phyloP scores from a whole-genome alignment of 2,113 vertebrate species.

The Piprites chloris region DNA sequence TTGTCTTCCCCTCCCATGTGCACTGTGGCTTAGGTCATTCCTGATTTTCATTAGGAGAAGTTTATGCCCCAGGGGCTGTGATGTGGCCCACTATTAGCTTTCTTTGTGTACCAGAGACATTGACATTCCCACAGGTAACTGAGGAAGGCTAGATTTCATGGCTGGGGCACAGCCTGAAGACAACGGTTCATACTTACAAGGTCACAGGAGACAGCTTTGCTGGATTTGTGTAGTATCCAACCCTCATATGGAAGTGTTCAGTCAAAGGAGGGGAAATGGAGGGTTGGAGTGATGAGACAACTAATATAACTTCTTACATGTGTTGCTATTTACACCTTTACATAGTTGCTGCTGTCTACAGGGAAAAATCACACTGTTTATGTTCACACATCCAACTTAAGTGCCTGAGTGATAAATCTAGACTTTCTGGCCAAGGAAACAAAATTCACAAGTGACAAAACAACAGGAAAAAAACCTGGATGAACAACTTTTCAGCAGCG shows the following conservation, averaged over 20 bases:
- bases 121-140: background rate
- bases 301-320: background rate
- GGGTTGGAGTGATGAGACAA: background rate
- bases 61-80: background rate
- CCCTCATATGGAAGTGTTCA: background rate
- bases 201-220: background rate
- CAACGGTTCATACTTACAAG: background rate
- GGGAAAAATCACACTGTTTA: background rate
- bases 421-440: background rate
- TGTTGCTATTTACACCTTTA: slow-evolving; percentile 8
- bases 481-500: background rate
- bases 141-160: background rate
- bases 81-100: background rate
- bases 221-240: background rate
- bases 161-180: background rate
- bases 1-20: background rate
- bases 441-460: background rate
- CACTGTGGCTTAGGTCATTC: fast-evolving
- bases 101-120: background rate
- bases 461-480: background rate
- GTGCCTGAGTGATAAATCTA: background rate
- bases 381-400: slow-evolving; percentile 8
- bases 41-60: background rate
- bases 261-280: background rate
- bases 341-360: background rate